phyloP scores from a whole-genome alignment of 2,113 vertebrate genomes.

The Onychostoma macrolepis region DNA sequence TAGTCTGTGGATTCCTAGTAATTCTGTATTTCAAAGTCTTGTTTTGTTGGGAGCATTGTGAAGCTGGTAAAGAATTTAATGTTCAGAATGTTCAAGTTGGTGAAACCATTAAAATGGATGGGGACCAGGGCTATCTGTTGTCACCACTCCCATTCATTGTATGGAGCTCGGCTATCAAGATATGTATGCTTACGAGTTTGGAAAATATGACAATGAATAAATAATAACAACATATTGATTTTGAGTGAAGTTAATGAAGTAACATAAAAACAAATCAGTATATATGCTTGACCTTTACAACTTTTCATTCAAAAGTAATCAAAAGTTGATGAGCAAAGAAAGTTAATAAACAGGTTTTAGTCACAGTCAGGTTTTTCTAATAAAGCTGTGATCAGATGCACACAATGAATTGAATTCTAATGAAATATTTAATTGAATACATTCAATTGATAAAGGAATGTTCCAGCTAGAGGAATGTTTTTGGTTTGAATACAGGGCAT shows the following conservation, averaged over 20 bases:
- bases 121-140: background rate
- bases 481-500: background rate
- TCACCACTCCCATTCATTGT: background rate
- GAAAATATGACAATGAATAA: background rate
- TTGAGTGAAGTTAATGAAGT: background rate
- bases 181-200: background rate
- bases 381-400: background rate
- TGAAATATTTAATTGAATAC: background rate
- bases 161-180: background rate
- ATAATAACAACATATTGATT: background rate
- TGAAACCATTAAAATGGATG: background rate
- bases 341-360: background rate
- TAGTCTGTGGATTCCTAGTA: background rate
- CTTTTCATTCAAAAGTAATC: background rate
- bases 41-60: background rate
- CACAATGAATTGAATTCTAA: background rate
- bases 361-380: background rate
- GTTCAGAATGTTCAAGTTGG: background rate
- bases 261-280: background rate
- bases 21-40: background rate
- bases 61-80: too few species aligned
- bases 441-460: background rate
- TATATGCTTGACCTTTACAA: background rate
- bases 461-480: background rate
- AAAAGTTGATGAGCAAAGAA: background rate